Base-by-base conservation (phyloP, 1,140 invertebrate species). In the Hycleus phaleratus region DNA sequence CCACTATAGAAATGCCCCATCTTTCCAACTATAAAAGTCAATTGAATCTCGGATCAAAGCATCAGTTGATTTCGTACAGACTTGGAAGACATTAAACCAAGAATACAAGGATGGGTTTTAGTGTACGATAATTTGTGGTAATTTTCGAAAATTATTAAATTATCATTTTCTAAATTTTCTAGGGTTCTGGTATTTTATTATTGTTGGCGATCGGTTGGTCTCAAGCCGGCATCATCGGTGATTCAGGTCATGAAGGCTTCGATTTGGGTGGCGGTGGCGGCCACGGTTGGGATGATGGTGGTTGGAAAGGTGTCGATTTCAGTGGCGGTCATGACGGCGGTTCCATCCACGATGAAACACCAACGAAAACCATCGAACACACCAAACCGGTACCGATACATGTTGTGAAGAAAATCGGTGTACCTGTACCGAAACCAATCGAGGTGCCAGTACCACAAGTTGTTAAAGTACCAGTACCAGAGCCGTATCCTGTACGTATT, bases 331-430 rank as follows among this genome's bases (percentile, higher is more conserved):
- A 65, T 61, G 61, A 26, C 6, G 56, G 56, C 26, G 60, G 58
- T 40, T 67, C 66, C 7, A 66, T 65, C 65, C 64, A 73, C 63
- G 61, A 73, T 56, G 53, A 77, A 47, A 71, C 73, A 12, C 71
- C 74, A 11, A 76, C 76, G 32, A 79, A 82, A 5, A 81, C 83
- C 62, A 75, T 81, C 11, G 83, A 84, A 64, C 78, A 80, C 68
- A 81, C 83, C 1, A 85, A 86, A 66, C 81, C 83, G 0, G 82
- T 86, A 52, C 84, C 85, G 12, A 81, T 87, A 40, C 84, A 83
- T 8, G 83, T 88, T 61, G 81, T 86, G 56, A 87, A 88, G 69
- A 87, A 88, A 72, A 82, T 88, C 48, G 85, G 85, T 1, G 81
- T 88, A 39, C 84, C 84, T 7, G 82, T 88, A 50, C 86, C 86